These are phyloP conservation scores for Magallana nippona DNA, from an alignment of 2,888 invertebrate species.

Conservation along the genomic window DNA sequence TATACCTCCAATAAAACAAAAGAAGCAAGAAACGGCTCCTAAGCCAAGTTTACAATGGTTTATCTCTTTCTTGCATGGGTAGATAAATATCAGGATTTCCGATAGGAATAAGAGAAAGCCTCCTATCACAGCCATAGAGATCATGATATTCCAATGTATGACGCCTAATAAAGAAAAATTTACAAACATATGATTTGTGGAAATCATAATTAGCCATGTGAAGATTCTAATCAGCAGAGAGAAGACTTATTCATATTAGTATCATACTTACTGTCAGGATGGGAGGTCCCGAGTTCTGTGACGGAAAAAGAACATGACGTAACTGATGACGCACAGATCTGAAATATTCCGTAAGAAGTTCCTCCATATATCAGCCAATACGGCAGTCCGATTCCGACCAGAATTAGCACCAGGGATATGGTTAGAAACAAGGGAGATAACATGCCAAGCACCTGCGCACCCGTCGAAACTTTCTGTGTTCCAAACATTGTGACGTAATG, in stretches of 20 bases:
- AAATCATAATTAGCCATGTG: too few species aligned
- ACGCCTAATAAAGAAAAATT: conserved; percentile 25
- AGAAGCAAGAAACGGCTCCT: conserved; percentile 20
- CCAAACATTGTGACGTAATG: conserved; percentile 43
- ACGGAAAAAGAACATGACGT: conserved; percentile 32
- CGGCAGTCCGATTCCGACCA: conserved; percentile 41
- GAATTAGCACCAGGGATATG: conserved; percentile 26
- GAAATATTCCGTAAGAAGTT: conserved; percentile 38
- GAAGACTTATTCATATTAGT: too few species aligned
- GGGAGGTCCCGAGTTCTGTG: conserved; percentile 1
- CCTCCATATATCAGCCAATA: conserved; percentile 40
- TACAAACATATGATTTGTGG: too few species aligned
- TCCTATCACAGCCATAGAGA: conserved; percentile 19
- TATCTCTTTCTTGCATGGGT: conserved; percentile 44
- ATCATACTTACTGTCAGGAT: conserved; percentile 41
- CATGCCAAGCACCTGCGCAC: conserved; percentile 42
- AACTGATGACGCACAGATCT: conserved; percentile 37
- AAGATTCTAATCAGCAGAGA: too few species aligned
- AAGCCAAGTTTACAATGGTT: conserved; percentile 13
- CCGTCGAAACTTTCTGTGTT: conserved; percentile 22
- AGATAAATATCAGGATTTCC: conserved; percentile 28
- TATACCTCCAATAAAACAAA: conserved; percentile 35
- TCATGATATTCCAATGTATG: conserved; percentile 41
- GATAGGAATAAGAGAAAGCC: conserved; percentile 35
- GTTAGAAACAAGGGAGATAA: conserved; percentile 41